phyloP scores from a whole-genome alignment of 1,140 invertebrate genomes.

The Cecropterus lyciades region DNA sequence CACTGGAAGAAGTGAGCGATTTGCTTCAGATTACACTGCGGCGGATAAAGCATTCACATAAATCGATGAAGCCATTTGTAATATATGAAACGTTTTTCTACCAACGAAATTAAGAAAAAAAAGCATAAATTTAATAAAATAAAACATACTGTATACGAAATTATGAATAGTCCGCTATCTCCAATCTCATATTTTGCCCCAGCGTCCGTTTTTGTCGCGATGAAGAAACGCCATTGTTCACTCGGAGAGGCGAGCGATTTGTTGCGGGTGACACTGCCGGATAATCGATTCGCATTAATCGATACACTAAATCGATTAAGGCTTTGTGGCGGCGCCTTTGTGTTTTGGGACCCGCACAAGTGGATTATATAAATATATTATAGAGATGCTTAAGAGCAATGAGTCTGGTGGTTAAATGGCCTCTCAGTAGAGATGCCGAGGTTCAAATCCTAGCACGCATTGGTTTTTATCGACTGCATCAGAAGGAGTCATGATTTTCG shows the following conservation, averaged over 20 bases:
- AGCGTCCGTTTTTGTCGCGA: slow-evolving; percentile 31
- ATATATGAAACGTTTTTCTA: too few relatives aligned
- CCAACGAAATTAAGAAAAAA: too few relatives aligned
- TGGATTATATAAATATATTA: slow-evolving; percentile 5
- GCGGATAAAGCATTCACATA: slow-evolving; percentile 21
- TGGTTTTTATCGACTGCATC: too few relatives aligned
- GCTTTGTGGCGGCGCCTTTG: slow-evolving; percentile 29
- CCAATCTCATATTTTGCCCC: slow-evolving; percentile 27
- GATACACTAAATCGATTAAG: slow-evolving; percentile 27
- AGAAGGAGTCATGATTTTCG: too few relatives aligned
- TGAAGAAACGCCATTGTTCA: slow-evolving; percentile 22
- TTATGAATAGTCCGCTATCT: slow-evolving; percentile 27
- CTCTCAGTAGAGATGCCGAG: too few relatives aligned
- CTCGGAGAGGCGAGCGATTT: slow-evolving; percentile 5
- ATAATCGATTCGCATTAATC: slow-evolving; percentile 34
- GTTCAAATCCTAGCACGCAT: too few relatives aligned
- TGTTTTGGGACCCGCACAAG: slow-evolving; percentile 4
- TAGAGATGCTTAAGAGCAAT: neutral
- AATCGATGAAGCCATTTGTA: neutral
- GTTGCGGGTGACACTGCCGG: slow-evolving; percentile 24
- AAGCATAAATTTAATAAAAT: neutral
- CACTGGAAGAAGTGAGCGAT: neutral
- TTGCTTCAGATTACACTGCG: slow-evolving; percentile 21
- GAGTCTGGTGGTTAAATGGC: too few relatives aligned
- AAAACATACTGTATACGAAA: slow-evolving; percentile 19